phyloP scores from a whole-genome alignment of 1,140 invertebrate genomes.

The Cryptotermes secundus region DNA sequence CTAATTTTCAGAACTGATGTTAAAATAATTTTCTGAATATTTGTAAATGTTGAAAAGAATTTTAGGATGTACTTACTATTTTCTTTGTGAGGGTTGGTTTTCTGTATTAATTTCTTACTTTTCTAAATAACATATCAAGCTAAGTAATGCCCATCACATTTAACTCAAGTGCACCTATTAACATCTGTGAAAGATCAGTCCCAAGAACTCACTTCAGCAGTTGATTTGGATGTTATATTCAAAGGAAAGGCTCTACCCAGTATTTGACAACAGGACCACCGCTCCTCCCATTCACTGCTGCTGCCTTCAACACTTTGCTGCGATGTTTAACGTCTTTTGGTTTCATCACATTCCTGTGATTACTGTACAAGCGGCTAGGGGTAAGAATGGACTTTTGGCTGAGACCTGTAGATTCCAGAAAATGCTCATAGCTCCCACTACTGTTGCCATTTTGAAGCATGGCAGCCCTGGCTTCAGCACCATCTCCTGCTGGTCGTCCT shows the following conservation, averaged over 20 bases:
- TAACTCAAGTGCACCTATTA: not conserved
- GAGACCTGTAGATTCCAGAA: conserved; percentile 74
- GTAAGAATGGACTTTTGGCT: conserved; percentile 79
- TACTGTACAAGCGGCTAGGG: conserved; percentile 66
- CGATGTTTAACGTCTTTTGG: conserved; percentile 74
- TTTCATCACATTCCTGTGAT: conserved; percentile 73
- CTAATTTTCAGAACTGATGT: not conserved
- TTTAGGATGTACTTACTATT: not conserved
- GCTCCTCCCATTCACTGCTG: conserved; percentile 48
- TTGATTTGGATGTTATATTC: conserved; percentile 35
- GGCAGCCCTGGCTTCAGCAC: conserved; percentile 49
- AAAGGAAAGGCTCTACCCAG: conserved; percentile 56
- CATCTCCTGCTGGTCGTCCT: conserved; percentile 56
- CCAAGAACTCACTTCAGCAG: not conserved
- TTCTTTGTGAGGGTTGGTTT: not conserved
- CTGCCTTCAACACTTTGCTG: conserved; percentile 50
- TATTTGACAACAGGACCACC: conserved; percentile 46
- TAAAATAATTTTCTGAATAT: not conserved
- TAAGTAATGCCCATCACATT: too few species aligned
- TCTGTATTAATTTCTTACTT: too few species aligned
- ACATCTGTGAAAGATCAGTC: not conserved
- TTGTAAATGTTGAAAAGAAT: not conserved
- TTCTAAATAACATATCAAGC: too few species aligned
- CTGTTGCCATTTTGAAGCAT: not conserved
- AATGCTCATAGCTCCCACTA: conserved; percentile 64